Evolutionary conservation across 2,113 vertebrate species (phyloP).

Genomic region (Cryptomyrus ogoouensis): DNA sequence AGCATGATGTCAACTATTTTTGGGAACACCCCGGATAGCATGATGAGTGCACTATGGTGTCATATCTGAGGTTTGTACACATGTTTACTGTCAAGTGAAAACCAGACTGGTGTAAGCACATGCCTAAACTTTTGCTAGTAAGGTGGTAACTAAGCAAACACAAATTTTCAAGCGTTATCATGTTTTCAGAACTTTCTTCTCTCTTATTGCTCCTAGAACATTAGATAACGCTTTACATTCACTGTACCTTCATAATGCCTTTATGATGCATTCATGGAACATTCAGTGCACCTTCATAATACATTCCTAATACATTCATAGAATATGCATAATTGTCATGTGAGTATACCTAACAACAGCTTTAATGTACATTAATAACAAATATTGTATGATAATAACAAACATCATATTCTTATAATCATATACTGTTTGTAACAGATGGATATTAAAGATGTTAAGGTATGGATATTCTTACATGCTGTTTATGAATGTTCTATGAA

Average conservation of each 20-base stretch:
- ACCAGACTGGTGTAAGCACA: neutral
- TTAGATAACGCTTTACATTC: neutral
- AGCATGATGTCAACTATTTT: neutral
- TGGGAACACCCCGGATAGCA: neutral
- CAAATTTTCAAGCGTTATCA: neutral
- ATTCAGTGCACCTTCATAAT: neutral
- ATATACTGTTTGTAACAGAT: neutral
- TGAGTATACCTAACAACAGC: neutral
- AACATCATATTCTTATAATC: neutral
- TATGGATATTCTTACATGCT: neutral
- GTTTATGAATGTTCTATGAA: neutral
- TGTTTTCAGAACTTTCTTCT: neutral
- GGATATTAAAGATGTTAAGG: neutral
- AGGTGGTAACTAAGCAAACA: neutral
- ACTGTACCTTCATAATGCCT: neutral
- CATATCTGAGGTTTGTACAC: neutral
- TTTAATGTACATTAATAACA: neutral
- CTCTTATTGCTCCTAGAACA: neutral
- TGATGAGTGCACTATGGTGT: neutral
- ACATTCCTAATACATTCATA: neutral
- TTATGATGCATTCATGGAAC: neutral
- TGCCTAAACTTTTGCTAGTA: neutral
- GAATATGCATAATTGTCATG: neutral
- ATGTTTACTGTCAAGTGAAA: neutral
- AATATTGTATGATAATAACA: neutral